Evolutionary conservation across 2,113 vertebrate genomes (phyloP).

Genomic region (Menura novaehollandiae): DNA sequence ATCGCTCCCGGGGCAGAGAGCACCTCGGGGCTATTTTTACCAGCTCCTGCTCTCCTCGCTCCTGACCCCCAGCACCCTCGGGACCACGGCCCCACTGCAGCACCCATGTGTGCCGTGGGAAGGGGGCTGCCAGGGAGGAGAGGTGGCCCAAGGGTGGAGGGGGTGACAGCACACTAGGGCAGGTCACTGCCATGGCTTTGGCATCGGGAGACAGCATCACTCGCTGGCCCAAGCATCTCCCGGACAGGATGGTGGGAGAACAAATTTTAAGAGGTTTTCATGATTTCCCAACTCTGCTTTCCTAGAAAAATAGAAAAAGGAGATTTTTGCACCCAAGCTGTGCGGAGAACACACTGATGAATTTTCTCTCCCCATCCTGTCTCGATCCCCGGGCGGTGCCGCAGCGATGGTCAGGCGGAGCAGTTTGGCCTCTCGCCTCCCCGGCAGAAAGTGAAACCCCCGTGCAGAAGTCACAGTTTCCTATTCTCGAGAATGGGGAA

Average conservation of each 20-base stretch:
- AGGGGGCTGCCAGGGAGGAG: background rate
- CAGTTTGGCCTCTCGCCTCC: background rate
- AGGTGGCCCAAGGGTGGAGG: background rate
- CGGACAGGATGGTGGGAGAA: background rate
- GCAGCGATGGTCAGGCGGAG: background rate
- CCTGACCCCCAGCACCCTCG: fast-evolving
- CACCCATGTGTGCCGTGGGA: fast-evolving
- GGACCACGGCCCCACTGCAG: background rate
- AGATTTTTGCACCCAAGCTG: fast-evolving
- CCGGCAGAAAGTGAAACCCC: slow-evolving; percentile 41
- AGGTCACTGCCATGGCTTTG: background rate
- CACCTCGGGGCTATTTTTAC: slow-evolving; percentile 44
- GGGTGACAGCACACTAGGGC: background rate
- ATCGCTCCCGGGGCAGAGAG: slow-evolving; percentile 32
- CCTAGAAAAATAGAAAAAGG: background rate
- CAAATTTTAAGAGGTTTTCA: fast-evolving
- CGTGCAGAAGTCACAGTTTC: slow-evolving; percentile 41
- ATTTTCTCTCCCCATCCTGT: background rate
- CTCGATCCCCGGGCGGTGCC: fast-evolving
- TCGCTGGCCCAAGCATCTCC: background rate
- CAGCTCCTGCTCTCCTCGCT: background rate
- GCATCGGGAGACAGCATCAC: background rate
- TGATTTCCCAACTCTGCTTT: background rate
- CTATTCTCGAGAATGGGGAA: slow-evolving; percentile 64
- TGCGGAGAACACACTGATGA: fast-evolving